phyloP scores from a whole-genome alignment of 2,888 invertebrate genomes.

The Trimorus sp. region DNA sequence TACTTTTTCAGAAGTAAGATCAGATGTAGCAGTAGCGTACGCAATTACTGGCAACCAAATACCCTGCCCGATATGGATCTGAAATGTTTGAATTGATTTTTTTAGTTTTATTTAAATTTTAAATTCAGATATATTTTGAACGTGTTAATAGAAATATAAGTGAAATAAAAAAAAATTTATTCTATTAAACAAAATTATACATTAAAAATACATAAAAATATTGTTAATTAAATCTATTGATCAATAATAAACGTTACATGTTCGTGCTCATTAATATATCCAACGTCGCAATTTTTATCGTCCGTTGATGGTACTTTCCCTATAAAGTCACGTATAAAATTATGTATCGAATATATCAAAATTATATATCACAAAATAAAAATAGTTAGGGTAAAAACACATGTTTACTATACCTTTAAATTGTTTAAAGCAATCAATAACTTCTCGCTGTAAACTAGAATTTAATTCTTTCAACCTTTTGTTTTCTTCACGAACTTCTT shows the following conservation, averaged over 20 bases:
- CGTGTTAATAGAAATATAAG: no score
- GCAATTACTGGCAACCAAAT: conserved; percentile 7
- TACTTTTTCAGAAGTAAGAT: conserved; percentile 15
- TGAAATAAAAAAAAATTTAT: neutral
- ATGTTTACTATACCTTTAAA: neutral
- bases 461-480: neutral
- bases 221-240: no score
- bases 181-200: neutral
- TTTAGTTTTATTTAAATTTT: no score
- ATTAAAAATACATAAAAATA: neutral
- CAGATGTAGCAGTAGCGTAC: neutral
- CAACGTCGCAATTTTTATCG: neutral
- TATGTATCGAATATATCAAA: no score
- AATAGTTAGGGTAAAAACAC: no score
- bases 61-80: neutral
- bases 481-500: neutral
- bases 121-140: no score
- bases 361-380: no score
- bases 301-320: neutral
- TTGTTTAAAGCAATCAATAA: neutral
- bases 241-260: neutral
- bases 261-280: conserved; percentile 11
- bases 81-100: no score
- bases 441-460: neutral
- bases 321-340: neutral